Evolutionary conservation across 1,140 invertebrate genomes (phyloP).

Genomic region (Telenomus remus): DNA sequence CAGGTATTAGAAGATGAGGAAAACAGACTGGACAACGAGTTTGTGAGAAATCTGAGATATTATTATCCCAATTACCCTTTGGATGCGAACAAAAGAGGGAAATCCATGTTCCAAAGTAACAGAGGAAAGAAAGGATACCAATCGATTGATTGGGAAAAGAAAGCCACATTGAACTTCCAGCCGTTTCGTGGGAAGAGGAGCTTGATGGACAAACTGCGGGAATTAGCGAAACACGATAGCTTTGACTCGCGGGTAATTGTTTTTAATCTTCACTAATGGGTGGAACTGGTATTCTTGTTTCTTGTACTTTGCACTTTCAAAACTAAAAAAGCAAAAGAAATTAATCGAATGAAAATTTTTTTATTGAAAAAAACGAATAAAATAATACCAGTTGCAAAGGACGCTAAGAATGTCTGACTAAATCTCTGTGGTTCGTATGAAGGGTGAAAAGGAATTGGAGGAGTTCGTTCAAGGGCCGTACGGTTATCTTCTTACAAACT

Average conservation of each 20-base stretch:
- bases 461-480: conserved; percentile 28
- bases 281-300: too few relatives aligned
- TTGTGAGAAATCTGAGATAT: conserved; percentile 35
- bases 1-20: conserved; percentile 29
- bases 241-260: conserved; percentile 42
- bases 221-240: conserved; percentile 56
- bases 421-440: not conserved
- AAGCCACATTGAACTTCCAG: conserved; percentile 44
- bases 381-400: too few relatives aligned
- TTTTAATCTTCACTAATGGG: not conserved
- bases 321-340: too few relatives aligned
- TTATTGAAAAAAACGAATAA: too few relatives aligned
- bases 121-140: conserved; percentile 50
- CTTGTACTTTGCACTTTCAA: too few relatives aligned
- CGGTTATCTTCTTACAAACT: conserved; percentile 18
- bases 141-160: conserved; percentile 48
- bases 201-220: conserved; percentile 37
- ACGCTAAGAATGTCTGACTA: too few relatives aligned
- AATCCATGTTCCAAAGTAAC: conserved; percentile 42
- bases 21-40: conserved; percentile 10
- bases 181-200: conserved; percentile 47
- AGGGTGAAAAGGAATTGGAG: conserved; percentile 30
- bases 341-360: too few relatives aligned
- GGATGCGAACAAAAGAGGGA: conserved; percentile 41
- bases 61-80: conserved; percentile 31